phyloP scores from a whole-genome alignment of 2,113 vertebrate genomes.

The Indicator indicator region DNA sequence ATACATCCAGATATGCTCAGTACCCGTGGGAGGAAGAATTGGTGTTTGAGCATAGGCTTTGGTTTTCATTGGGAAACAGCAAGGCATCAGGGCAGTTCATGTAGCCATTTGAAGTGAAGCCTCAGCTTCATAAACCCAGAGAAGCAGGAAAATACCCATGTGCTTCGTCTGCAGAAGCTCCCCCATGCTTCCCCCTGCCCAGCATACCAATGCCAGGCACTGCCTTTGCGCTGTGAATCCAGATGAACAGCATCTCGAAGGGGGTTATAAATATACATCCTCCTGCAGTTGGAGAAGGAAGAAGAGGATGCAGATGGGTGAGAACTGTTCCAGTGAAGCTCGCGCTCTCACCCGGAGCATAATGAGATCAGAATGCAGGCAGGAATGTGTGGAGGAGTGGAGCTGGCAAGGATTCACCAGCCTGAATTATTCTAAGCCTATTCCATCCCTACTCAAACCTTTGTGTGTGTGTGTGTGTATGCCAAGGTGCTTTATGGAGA shows the following conservation, averaged over 20 bases:
- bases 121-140: accelerated
- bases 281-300: conserved; percentile 26
- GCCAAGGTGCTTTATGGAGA: background rate
- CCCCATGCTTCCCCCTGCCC: background rate
- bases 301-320: conserved; percentile 66
- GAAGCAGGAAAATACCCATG: background rate
- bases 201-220: accelerated
- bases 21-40: background rate
- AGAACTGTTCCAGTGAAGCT: conserved; percentile 60
- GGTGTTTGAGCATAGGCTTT: background rate
- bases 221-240: background rate
- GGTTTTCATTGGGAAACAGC: background rate
- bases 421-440: conserved; percentile 53
- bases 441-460: conserved; percentile 30
- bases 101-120: background rate
- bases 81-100: background rate
- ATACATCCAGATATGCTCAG: background rate
- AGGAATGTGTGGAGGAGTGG: conserved; percentile 74
- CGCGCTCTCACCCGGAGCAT: conserved; percentile 1
- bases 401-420: conserved; percentile 67
- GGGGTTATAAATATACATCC: conserved; percentile 47
- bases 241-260: background rate
- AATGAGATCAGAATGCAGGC: conserved; percentile 66
- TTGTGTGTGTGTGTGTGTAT: background rate
- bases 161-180: background rate